Evolutionary conservation across 2,888 invertebrate genomes (phyloP).

Genomic region (Panopea generosa): DNA sequence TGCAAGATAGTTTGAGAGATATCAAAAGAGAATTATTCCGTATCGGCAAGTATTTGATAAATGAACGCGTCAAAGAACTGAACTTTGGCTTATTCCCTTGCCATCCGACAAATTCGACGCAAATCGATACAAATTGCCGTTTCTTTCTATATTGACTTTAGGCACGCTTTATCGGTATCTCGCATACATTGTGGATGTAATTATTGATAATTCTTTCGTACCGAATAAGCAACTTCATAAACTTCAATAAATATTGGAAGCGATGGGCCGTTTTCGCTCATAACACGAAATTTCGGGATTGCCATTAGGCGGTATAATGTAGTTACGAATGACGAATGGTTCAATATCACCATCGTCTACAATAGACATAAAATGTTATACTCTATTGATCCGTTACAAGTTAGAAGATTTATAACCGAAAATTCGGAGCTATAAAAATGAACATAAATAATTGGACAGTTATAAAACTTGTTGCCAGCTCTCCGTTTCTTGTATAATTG

Average conservation of each 20-base stretch:
- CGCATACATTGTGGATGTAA: slow-evolving; percentile 7
- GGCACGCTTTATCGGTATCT: slow-evolving; percentile 6
- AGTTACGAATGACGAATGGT: too few species aligned
- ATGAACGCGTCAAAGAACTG: neutral
- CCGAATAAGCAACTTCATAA: slow-evolving; percentile 30
- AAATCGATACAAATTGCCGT: slow-evolving; percentile 23
- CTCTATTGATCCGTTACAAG: slow-evolving; percentile 1
- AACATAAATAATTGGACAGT: too few species aligned
- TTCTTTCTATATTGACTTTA: slow-evolving; percentile 14
- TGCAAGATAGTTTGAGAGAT: too few species aligned
- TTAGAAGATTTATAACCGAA: slow-evolving; percentile 2
- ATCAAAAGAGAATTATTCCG: neutral
- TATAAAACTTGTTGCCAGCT: too few species aligned
- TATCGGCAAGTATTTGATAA: slow-evolving; percentile 7
- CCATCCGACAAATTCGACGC: slow-evolving; percentile 13
- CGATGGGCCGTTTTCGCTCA: neutral
- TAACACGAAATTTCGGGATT: neutral
- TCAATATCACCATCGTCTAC: too few species aligned
- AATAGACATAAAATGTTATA: too few species aligned
- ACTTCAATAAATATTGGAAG: slow-evolving; percentile 32
- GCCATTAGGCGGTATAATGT: neutral
- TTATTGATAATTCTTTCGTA: slow-evolving; percentile 30
- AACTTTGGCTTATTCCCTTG: slow-evolving; percentile 18
- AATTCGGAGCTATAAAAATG: too few species aligned
- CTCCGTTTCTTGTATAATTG: too few species aligned